Base-by-base conservation (phyloP, 2,888 invertebrate genomes). In the Cynaeus angustus region DNA sequence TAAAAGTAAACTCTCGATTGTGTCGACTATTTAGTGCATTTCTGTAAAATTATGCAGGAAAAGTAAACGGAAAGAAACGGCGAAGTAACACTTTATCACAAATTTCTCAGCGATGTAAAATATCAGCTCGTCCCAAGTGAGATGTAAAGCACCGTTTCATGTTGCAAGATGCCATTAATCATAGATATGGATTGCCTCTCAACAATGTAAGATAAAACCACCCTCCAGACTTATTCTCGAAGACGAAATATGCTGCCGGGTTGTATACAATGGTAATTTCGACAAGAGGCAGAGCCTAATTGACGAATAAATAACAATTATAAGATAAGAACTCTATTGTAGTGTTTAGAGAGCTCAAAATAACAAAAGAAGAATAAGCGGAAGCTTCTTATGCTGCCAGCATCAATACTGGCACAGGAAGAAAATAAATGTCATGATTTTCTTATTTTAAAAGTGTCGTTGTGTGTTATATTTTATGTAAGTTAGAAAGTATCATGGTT, bases 171-270 rank as follows among this genome's bases (percentile, higher is more conserved):
- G 68, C 75, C 77, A 79, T 80, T 79, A 80, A 80, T 80, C 80
- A 79, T 69, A 76, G 72, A 80, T 79, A 79, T 80, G 77, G 79
- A 80, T 79, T 78, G 75, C 77, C 75, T 76, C 75, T 77, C 77
- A 76, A 75, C 79, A 77, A 70, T 75, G 71, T 74, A 73, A 64
- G 67, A 65, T 67, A 66, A 61, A 66, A 71, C 59, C 56, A 59
- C 37, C 38, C 38, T 28, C 52, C 14, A 53, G 66, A 59, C 50
- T 67, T 46, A 55, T 53, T 55, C 33, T 53, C 16, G 30, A 50
- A 26, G 14, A 9, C 48, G 10, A 38, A 61, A 59, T 59, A 46
- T 59, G 59, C 43, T 28, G 30, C 13, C 43, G 30, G 26, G 28
- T 28, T 38, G 21, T 46, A 13, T n/a, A 55, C 55, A 45, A 45